Conservation (phyloP, 2,888 invertebrate species). For the Ophonus ardosiacus region DNA sequence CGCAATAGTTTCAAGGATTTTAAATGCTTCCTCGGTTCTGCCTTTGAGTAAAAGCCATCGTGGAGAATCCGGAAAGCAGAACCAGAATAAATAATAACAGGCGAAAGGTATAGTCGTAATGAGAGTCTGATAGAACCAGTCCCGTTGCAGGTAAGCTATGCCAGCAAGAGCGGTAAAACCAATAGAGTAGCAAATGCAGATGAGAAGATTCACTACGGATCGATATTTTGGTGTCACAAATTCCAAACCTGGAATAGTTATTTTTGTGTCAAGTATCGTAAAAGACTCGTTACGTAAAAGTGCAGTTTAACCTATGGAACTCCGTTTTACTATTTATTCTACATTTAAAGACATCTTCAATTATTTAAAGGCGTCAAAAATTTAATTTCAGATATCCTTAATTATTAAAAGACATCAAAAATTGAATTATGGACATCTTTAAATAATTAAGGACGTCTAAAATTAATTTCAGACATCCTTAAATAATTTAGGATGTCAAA, state of each 20-base stretch:
- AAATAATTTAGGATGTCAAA: too few relatives aligned
- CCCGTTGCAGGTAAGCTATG: slow-evolving; percentile 88
- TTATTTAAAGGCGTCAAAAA: too few relatives aligned
- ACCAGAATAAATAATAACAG: slow-evolving; percentile 90
- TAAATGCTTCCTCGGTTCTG: slow-evolving; percentile 88
- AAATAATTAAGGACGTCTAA: too few relatives aligned
- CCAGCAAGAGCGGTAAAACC: slow-evolving; percentile 90
- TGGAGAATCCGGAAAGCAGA: slow-evolving; percentile 93
- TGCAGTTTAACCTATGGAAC: too few relatives aligned
- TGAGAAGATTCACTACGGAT: slow-evolving; percentile 94
- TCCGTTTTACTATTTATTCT: too few relatives aligned
- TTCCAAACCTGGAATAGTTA: slow-evolving; percentile 87
- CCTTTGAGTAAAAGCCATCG: slow-evolving; percentile 91
- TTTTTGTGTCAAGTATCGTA: too few relatives aligned
- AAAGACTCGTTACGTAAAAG: too few relatives aligned
- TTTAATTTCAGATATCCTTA: too few relatives aligned
- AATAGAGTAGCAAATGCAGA: slow-evolving; percentile 92
- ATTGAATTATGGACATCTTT: too few relatives aligned
- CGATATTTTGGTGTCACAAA: slow-evolving; percentile 94
- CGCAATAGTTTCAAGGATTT: slow-evolving; percentile 88
- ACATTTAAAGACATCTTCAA: too few relatives aligned
- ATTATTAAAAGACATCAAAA: too few relatives aligned
- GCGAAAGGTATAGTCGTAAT: slow-evolving; percentile 92
- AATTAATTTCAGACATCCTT: too few relatives aligned
- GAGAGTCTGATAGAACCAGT: slow-evolving; percentile 89